These are phyloP conservation scores for Limanda limanda DNA, from an alignment of 2,113 vertebrate species.

Conservation along the genomic window DNA sequence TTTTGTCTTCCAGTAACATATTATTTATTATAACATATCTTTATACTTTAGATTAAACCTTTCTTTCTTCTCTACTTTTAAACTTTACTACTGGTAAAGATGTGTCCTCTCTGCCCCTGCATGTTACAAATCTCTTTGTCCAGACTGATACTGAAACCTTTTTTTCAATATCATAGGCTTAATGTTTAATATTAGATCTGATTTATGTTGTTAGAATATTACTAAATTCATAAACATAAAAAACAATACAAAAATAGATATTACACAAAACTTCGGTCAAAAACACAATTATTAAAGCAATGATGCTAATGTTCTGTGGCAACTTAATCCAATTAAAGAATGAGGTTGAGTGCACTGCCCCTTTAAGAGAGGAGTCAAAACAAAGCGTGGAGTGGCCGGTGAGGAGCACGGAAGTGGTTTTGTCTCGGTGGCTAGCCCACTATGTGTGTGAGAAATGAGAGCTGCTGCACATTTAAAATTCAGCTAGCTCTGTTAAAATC, in stretches of 20 bases:
- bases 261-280: not conserved
- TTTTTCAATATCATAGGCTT: too few species aligned
- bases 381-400: slow-evolving; percentile 70
- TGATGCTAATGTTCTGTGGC: not conserved
- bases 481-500: slow-evolving; percentile 11
- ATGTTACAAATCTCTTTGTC: too few species aligned
- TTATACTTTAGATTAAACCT: too few species aligned
- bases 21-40: too few species aligned
- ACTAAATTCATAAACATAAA: too few species aligned
- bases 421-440: slow-evolving; percentile 32
- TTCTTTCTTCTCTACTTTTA: too few species aligned
- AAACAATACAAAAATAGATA: too few species aligned
- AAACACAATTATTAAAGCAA: not conserved
- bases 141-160: too few species aligned
- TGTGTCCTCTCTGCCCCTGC: too few species aligned
- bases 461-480: slow-evolving; percentile 26
- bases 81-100: too few species aligned
- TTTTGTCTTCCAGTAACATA: too few species aligned
- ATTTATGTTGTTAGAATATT: too few species aligned
- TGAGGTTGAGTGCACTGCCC: slow-evolving; percentile 35
- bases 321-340: not conserved
- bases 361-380: slow-evolving; percentile 81
- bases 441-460: slow-evolving; percentile 53
- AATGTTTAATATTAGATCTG: not conserved
- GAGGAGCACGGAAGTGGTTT: slow-evolving; percentile 72